phyloP scores from a whole-genome alignment of 2,888 invertebrate genomes.

The Chrysolina americana region DNA sequence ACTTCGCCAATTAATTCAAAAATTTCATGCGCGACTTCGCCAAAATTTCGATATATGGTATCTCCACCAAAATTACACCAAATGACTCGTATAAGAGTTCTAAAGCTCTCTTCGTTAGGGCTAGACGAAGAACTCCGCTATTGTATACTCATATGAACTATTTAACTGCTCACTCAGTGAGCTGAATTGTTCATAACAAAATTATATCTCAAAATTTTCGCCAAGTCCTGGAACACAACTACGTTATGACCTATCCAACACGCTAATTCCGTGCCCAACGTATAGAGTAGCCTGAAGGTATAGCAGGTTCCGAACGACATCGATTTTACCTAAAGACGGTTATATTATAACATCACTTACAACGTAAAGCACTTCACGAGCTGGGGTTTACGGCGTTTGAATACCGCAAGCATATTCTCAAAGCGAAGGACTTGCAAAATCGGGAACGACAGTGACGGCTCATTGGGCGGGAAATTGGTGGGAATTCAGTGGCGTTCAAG shows the following conservation, averaged over 20 bases:
- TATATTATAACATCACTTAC: constrained; percentile 34
- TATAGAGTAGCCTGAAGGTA: constrained; percentile 10
- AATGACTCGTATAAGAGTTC: too few species aligned
- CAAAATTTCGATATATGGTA: too few species aligned
- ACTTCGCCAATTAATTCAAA: too few species aligned
- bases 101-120: too few species aligned
- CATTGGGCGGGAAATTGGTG: not conserved
- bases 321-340: constrained; percentile 29
- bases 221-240: not conserved
- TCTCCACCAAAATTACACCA: too few species aligned
- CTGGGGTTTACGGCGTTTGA: constrained; percentile 29
- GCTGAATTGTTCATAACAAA: too few species aligned
- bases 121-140: too few species aligned
- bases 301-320: constrained; percentile 9
- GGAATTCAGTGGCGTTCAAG: not conserved
- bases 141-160: too few species aligned
- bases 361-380: constrained; percentile 36
- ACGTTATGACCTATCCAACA: not conserved
- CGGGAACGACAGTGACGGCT: constrained; percentile 9
- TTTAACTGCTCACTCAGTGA: too few species aligned
- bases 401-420: constrained; percentile 30
- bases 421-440: constrained; percentile 23
- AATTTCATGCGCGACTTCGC: too few species aligned
- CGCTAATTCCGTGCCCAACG: not conserved
- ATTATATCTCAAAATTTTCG: too few species aligned